Conservation (phyloP, 2,888 invertebrate genomes). For the Cyclophora punctaria region DNA sequence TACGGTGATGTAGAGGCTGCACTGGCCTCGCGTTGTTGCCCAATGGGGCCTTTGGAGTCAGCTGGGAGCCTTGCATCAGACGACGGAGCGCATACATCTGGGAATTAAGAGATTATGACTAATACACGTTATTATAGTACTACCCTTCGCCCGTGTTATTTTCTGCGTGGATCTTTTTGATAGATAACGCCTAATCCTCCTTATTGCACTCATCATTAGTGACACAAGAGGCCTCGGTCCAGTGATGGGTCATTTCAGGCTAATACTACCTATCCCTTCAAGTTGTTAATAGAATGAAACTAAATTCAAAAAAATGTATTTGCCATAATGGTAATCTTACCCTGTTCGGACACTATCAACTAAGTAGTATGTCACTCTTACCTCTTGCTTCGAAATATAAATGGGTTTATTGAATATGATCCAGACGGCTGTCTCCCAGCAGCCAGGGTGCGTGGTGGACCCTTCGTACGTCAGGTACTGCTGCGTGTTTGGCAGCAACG, state of each 20-base stretch:
- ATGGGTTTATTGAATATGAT: slow-evolving; percentile 98
- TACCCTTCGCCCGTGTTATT: no score
- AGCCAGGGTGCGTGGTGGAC: slow-evolving; percentile 97
- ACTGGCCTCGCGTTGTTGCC: slow-evolving; percentile 97
- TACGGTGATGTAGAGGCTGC: slow-evolving; percentile 92
- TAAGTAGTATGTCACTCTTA: slow-evolving; percentile 48
- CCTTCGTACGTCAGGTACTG: slow-evolving; percentile 99
- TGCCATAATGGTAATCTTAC: no score
- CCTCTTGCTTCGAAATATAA: slow-evolving; percentile 97
- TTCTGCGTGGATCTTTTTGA: no score
- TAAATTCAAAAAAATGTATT: no score
- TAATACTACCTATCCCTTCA: no score
- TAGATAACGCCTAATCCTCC: no score
- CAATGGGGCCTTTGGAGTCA: slow-evolving; percentile 91
- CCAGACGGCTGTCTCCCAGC: slow-evolving; percentile 99
- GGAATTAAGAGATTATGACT: neutral
- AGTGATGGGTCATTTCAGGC: no score
- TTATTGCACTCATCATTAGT: no score
- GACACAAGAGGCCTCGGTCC: no score
- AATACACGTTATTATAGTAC: no score
- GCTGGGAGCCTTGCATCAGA: slow-evolving; percentile 91
- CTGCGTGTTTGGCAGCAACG: slow-evolving; percentile 91
- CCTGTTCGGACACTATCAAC: no score
- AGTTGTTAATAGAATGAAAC: no score
- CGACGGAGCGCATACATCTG: slow-evolving; percentile 90